phyloP scores from a whole-genome alignment of 1,140 invertebrate genomes.

The Oppia nitens region DNA sequence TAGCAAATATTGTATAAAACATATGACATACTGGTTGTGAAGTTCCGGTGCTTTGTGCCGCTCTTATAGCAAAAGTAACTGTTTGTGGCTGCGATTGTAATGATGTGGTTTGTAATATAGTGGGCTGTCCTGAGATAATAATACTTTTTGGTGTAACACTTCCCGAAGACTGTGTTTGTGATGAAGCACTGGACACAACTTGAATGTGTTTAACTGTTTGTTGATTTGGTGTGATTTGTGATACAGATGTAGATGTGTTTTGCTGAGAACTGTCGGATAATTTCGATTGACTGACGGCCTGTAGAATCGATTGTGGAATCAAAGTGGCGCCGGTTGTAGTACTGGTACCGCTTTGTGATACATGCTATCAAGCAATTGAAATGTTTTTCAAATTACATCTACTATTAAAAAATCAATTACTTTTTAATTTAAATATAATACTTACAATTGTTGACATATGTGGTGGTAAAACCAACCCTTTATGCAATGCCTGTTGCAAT shows the following conservation, averaged over 20 bases:
- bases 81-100: neutral
- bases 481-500: conserved; percentile 51
- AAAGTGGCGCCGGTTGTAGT: neutral
- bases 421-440: neutral
- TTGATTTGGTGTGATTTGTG: neutral
- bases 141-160: no score
- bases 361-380: neutral
- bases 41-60: neutral
- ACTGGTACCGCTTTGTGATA: neutral
- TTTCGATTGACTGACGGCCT: neutral
- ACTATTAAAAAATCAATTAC: neutral
- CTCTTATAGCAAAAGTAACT: neutral
- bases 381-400: no score
- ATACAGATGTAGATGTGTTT: neutral
- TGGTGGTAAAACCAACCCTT: neutral
- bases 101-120: neutral
- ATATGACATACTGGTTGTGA: neutral
- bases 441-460: neutral
- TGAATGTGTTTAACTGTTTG: neutral
- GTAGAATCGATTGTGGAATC: neutral
- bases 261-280: neutral
- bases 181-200: neutral
- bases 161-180: no score
- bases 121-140: neutral
- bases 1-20: no score